Evolutionary conservation across 2,113 vertebrate genomes (phyloP).

Genomic region (Gallinago paraguaiae): DNA sequence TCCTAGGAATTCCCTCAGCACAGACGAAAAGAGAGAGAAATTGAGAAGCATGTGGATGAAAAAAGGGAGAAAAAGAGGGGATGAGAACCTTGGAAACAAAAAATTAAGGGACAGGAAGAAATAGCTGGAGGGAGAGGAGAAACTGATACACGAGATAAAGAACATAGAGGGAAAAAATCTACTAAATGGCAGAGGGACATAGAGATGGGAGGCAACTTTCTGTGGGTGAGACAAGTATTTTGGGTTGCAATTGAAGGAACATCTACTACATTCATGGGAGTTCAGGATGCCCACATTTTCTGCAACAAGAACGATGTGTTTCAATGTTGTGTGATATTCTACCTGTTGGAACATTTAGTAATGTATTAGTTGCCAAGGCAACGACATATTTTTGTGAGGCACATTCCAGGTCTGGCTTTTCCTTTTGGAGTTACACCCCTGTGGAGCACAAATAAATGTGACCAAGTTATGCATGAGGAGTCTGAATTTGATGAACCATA

Average conservation of each 20-base stretch:
- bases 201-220: background rate
- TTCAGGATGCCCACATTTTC: background rate
- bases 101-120: background rate
- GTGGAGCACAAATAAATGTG: conserved; percentile 50
- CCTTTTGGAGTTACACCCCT: conserved; percentile 36
- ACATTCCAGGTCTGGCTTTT: conserved; percentile 17
- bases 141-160: background rate
- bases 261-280: background rate
- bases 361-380: conserved; percentile 66
- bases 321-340: conserved; percentile 21
- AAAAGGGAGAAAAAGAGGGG: background rate
- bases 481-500: conserved; percentile 58
- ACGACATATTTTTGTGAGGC: conserved; percentile 26
- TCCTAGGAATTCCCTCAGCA: background rate
- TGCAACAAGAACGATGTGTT: background rate
- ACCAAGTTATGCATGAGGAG: conserved; percentile 53
- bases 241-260: background rate
- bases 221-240: background rate
- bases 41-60: background rate
- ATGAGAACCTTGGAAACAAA: background rate
- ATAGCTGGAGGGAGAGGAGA: background rate
- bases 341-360: conserved; percentile 52
- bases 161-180: background rate
- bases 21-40: background rate
- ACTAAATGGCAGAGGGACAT: background rate